Evolutionary conservation across 2,888 invertebrate genomes (phyloP).

Genomic region (Sarcophaga subvicina): DNA sequence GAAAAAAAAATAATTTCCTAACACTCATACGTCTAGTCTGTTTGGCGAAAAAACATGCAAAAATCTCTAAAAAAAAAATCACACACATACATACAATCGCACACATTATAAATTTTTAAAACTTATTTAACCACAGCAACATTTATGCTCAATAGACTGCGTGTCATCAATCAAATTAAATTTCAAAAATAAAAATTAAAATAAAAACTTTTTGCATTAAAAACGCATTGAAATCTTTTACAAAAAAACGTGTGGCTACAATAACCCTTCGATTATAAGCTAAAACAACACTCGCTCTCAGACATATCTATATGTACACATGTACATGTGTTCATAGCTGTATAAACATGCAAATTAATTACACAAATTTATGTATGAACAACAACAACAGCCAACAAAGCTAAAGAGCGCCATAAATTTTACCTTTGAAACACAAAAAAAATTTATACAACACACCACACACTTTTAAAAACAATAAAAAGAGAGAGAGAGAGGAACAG

Average conservation of each 20-base stretch:
- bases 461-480: neutral
- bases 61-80: neutral
- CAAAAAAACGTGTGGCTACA: constrained; percentile 36
- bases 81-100: neutral
- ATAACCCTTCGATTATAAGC: constrained; percentile 51
- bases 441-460: too few relatives aligned
- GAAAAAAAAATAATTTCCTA: neutral
- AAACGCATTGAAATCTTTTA: neutral
- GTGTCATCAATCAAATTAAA: neutral
- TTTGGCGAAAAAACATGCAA: neutral
- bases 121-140: neutral
- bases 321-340: neutral
- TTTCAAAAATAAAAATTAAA: neutral
- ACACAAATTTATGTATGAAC: neutral
- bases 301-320: neutral
- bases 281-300: constrained; percentile 17
- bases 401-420: neutral
- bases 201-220: neutral
- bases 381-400: neutral
- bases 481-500: neutral
- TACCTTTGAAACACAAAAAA: too few relatives aligned
- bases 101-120: neutral
- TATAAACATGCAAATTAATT: neutral
- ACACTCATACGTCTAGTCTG: neutral
- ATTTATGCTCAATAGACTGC: neutral